Evolutionary conservation across 2,888 invertebrate species (phyloP), one percentile per base, ranked within the genome.

Genomic region (Eristalinus aeneus): DNA sequence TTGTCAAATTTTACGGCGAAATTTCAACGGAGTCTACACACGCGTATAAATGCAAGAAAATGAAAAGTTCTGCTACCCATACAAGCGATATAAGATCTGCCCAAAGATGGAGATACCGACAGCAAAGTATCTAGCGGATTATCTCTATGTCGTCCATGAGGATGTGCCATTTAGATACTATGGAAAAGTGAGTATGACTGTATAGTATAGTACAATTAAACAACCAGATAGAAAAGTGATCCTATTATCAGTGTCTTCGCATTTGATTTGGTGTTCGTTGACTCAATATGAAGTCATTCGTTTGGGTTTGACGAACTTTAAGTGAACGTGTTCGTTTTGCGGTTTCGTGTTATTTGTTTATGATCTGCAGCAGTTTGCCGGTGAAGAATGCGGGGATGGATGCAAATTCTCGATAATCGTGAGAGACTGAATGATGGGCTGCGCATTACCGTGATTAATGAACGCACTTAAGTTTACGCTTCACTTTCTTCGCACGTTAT

Each of bases 61-160:
- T 92, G 92, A 91, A 89, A 92, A 92, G 88, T 90, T 91, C 89
- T 91, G 90, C 89, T 90, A 89, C 84, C 78, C 88, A 72, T 89
- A 90, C 84, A 92, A 92, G 89, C 92, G 92, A 89, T 92, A 91
- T 86, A 90, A 91, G 88, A 90, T 92, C 90, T 92, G 92, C 89
- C 92, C 91, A 82, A 91, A 90, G 90, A 92, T 92, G 92, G 92
- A 92, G 88, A 91, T 92, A 90, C 91, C 92, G 89, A 92, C 92
- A 81, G 91, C 92, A 87, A 92, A 93, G 88, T 93, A 92, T 92
- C 88, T 92, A 90, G 92, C 93, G 88, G 93, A 93, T 89, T 93
- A 92, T 89, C 90, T 92, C 5, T 92, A 93, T 88, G 91, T 92
- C 83, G 92, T 92, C 79, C 91, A 92, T 87, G 92, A 92, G 89